Evolutionary conservation across 2,797 vertebrate genomes (phyloP).

Genomic region (Coregonus ussuriensis): DNA sequence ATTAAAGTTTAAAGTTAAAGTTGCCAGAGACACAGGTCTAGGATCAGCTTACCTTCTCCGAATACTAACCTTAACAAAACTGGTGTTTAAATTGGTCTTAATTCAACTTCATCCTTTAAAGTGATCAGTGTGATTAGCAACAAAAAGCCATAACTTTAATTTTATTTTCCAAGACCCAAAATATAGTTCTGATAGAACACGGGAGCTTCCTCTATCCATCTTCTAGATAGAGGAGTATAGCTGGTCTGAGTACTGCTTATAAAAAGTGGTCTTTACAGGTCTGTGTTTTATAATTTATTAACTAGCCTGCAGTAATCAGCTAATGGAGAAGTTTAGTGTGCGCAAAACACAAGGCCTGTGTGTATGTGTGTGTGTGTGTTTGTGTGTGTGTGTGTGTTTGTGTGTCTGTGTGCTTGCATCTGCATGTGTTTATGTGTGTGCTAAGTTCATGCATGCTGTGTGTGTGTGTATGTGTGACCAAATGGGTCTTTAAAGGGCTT

Average conservation of each 20-base stretch:
- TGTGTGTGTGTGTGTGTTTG: neutral
- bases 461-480: neutral
- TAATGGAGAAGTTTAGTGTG: conserved; percentile 61
- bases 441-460: too few species aligned
- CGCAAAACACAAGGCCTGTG: conserved; percentile 40
- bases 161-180: neutral
- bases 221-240: neutral
- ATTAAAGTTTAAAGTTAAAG: neutral
- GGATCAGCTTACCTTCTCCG: neutral
- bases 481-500: conserved; percentile 37
- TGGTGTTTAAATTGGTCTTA: too few species aligned
- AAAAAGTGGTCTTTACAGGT: conserved; percentile 34
- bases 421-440: neutral
- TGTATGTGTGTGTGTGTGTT: neutral
- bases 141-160: neutral
- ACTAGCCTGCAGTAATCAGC: conserved; percentile 65
- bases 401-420: neutral
- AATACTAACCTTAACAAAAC: too few species aligned
- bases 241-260: conserved; percentile 17
- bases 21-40: neutral
- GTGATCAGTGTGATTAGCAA: neutral
- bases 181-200: neutral
- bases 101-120: too few species aligned
- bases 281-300: conserved; percentile 43
- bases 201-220: neutral